Base-by-base conservation (phyloP, 2,888 invertebrate genomes). In the Agrochola circellaris region DNA sequence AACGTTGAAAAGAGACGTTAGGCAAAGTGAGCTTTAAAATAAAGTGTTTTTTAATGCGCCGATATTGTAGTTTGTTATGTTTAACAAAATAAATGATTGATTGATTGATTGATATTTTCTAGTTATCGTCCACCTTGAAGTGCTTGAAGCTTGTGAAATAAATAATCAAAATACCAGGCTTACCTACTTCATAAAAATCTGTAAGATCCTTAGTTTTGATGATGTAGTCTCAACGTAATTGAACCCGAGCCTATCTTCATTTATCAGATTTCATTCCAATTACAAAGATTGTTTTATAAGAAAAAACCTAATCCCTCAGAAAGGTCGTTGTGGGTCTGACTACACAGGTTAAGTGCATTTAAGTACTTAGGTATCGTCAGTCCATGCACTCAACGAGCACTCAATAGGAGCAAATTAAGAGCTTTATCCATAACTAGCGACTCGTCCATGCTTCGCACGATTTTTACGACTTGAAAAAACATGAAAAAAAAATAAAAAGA, bases 251-350 rank as follows among this genome's bases (percentile, higher is more conserved):
- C 26, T 20, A n/a, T 64, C 13, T 23, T 45, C 17, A 64, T 78
- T 64, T 38, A 48, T 64, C 34, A 62, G 45, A 9, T 20, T 67
- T 54, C 15, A 54, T 64, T 45, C 42, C 26, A 73, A 79, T 79
- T 48, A 56, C 8, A 15, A 62, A 34, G 4, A 38, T 26, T 61
- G 17, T 60, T 38, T 9, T 23, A 2, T 30, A 30, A 56, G 7
- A 38, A 60, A 51, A 62, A 79, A 69, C 15, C 58, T 13, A 26
- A 54, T 64, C 45, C 64, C 8, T 48, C 2, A 48, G 23, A 23
- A 30, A 48, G 26, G 26, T 20, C 17, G 30, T 13, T 30, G 7
- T 8, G 30, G 8, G 48, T 2, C 13, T 48, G 26, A 23, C 48
- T 30, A 4, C 7, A 26, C 23, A 13, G 66, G 2, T 30, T 30